Base-by-base conservation (phyloP, 2,797 vertebrate genomes). In the Muraenolepis orangiensis region DNA sequence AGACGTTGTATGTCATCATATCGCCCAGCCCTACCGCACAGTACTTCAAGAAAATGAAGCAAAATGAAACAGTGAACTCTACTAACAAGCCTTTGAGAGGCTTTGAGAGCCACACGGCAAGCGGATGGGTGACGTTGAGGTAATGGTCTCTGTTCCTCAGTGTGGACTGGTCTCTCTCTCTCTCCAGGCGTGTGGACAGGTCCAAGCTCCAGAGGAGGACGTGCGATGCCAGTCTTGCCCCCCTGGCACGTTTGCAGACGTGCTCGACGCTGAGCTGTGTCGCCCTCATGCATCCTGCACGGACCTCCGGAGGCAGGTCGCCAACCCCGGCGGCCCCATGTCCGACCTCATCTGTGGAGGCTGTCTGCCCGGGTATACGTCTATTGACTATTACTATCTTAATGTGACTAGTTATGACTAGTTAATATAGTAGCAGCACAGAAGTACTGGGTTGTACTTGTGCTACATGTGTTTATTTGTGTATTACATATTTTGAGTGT, bases 311-410 rank as follows among this genome's bases (percentile, higher is more conserved):
- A 93, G 95, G 78, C 7, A 87, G 5, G 80, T 88, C 42, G 34
- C 76, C 46, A 87, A 73, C 0, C 79, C 86, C 0, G 95, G 95
- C 71, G 95, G 92, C 0, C 72, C 78, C 0, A 80, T 18, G 4
- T 89, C 84, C 0, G 94, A 98, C 72, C 80, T 91, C 0, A 66
- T 76, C 12, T 99, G 97, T 72, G 96, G 96, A 74, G 85, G 77
- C 84, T 99, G 97, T 84, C 87, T 94, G 85, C 82, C 88, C 0
- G 96, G 96, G 97, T 98, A 88, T n/a, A n/a, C n/a, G n/a, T n/a
- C n/a, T n/a, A n/a, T n/a, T n/a, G n/a, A n/a, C n/a, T n/a, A n/a
- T n/a, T n/a, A n/a, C n/a, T n/a, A n/a, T n/a, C n/a, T n/a, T n/a
- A n/a, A n/a, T n/a, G n/a, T n/a, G n/a, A n/a, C n/a, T n/a, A n/a